Base-by-base conservation (phyloP, 2,113 vertebrate genomes). In the Dicaeum eximium region DNA sequence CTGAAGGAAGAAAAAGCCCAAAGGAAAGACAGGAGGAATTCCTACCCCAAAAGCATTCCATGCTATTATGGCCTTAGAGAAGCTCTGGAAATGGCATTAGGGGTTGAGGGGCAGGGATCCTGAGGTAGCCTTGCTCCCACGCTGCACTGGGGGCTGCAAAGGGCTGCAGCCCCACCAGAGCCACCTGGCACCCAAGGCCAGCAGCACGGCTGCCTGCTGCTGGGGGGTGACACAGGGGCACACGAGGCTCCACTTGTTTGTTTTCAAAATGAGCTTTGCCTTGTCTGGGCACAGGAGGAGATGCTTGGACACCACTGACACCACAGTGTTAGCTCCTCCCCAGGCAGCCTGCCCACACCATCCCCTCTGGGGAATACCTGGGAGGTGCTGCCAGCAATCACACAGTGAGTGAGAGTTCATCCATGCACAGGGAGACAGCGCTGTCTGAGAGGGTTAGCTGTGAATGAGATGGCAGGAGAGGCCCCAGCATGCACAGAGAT, bases 111-210 rank as follows among this genome's bases (percentile, higher is more conserved):
- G 28, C 22, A 56, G 33, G 22, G 44, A 45, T 6, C 16, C 15
- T 0, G 0, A 27, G 10, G 35, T 4, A 10, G 47, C 48, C 27
- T 67, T 31, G 25, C 12, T 78, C 58, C 62, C 18, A 38, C 21
- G 4, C 54, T 8, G 23, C n/a, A 16, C 5, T 0, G 0, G 7
- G 23, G 27, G 11, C 30, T 69, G 27, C 44, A 33, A 72, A 64
- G 62, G 25, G 48, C 37, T 74, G 47, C 22, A 71, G 35, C 50
- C 27, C 16, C 54, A 28, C 2, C 4, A 4, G 42, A 48, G 66
- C 31, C 1, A 0, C 14, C 42, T 21, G 38, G 48, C n/a, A 74
- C 38, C 23, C 0, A 0, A 17, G 13, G 35, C 61, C 38, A 15
- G 2, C 80, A 71, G 42, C 80, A n/a, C n/a, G n/a, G n/a, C 42